Conservation (phyloP, 1,140 invertebrate genomes). For the Drosophila grimshawi region DNA sequence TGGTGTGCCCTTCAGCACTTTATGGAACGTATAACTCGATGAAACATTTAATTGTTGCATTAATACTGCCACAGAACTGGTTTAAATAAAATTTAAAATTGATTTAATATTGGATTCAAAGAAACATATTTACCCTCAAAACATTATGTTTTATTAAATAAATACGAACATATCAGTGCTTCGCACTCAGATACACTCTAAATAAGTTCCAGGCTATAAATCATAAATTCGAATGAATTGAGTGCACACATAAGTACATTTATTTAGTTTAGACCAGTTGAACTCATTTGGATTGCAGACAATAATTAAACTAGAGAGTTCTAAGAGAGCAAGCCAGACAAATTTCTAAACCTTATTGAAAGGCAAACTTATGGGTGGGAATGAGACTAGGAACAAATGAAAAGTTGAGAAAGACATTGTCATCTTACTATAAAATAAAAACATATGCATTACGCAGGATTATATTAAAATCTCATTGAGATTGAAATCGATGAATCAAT, state of each 20-base stretch:
- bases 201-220: neutral
- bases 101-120: neutral
- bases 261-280: neutral
- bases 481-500: no score
- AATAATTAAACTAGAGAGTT: neutral
- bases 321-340: neutral
- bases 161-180: neutral
- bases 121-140: neutral
- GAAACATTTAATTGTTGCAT: neutral
- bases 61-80: constrained; percentile 4
- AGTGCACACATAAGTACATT: neutral
- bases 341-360: neutral
- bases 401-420: neutral
- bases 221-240: neutral
- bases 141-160: neutral
- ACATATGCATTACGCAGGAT: neutral
- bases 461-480: no score
- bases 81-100: constrained; percentile 7
- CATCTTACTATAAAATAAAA: neutral
- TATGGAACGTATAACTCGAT: constrained; percentile 5
- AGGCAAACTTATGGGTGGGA: no score
- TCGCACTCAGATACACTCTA: neutral
- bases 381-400: no score
- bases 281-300: neutral
- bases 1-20: constrained; percentile 10